A percentile compares a stretch with the other conserved stretches of the same genome.
These are phyloP conservation scores for Pipistrellus nathusii DNA, from an alignment of 2,797 vertebrate species.

Conservation along the genomic window DNA sequence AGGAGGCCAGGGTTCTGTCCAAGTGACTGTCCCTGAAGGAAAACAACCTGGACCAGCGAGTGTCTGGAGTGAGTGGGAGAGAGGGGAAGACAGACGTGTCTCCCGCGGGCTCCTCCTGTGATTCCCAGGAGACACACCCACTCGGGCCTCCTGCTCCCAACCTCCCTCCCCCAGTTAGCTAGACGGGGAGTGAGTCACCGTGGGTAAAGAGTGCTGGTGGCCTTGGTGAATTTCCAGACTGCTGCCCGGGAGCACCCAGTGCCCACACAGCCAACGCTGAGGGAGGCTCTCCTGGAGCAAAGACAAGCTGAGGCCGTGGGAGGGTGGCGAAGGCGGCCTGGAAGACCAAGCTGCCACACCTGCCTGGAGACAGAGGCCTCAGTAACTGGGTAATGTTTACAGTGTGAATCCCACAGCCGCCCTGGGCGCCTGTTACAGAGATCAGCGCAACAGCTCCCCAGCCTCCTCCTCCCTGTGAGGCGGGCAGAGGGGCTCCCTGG, in stretches of 20 bases:
- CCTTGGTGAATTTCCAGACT: constrained; percentile 28
- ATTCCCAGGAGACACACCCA: constrained; percentile 69
- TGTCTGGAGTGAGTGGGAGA: constrained; percentile 38
- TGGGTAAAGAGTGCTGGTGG: not conserved
- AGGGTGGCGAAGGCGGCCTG: not conserved
- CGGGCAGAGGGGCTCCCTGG: not conserved
- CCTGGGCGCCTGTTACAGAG: not conserved
- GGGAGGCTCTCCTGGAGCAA: constrained; percentile 29
- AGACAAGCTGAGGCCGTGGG: constrained; percentile 1
- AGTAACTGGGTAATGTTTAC: constrained; percentile 43
- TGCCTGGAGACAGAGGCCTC: constrained; percentile 12
- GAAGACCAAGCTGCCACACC: constrained; percentile 39
- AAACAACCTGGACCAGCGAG: not conserved
- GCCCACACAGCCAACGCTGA: not conserved
- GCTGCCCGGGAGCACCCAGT: not conserved
- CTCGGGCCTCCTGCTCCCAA: constrained; percentile 25
- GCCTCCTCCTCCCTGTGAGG: not conserved
- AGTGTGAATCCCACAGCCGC: fast-evolving
- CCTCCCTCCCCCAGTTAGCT: constrained; percentile 47
- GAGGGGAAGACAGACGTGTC: constrained; percentile 72
- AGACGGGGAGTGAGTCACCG: constrained; percentile 39
- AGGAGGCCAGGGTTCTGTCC: not conserved
- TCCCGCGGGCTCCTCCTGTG: constrained; percentile 71
- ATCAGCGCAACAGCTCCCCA: not conserved
- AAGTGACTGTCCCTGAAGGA: not conserved